These are phyloP conservation scores for Diplosoma virens DNA, from an alignment of 23 tunicate genomes.

Conservation along the genomic window DNA sequence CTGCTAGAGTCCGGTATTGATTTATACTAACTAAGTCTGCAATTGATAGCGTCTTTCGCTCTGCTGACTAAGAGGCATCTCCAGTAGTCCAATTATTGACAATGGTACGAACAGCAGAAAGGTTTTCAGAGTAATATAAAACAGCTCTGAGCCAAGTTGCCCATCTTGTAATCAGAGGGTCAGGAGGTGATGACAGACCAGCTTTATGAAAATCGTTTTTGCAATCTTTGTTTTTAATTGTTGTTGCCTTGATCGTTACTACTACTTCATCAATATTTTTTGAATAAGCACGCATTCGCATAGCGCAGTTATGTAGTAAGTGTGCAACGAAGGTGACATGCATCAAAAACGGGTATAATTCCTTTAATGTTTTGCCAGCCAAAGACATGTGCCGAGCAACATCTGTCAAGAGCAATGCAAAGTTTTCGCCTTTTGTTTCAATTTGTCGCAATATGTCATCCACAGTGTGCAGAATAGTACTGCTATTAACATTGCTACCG, in stretches of 20 bases:
- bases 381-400: conserved; percentile 29
- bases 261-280: conserved; percentile 17
- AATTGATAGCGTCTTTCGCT: background rate
- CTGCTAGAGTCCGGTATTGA: background rate
- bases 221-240: conserved; percentile 6
- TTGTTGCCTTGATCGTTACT: conserved; percentile 12
- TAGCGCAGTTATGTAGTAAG: conserved; percentile 20
- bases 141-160: conserved; percentile 26
- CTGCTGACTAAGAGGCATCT: too few relatives aligned
- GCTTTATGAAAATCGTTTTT: conserved; percentile 21
- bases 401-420: conserved; percentile 29
- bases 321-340: conserved; percentile 29
- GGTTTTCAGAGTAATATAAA: background rate
- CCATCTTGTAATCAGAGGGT: conserved; percentile 11
- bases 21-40: conserved; percentile 2
- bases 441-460: conserved; percentile 39
- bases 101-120: conserved; percentile 25
- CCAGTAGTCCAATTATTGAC: conserved; percentile 21
- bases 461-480: conserved; percentile 32
- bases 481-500: conserved; percentile 6
- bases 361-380: conserved; percentile 20
- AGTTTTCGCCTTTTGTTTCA: conserved; percentile 25
- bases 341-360: background rate
- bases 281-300: conserved; percentile 34
- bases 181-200: conserved; percentile 26